These are phyloP conservation scores for Cherax destructor DNA, from an alignment of 1,140 invertebrate species.

Conservation along the genomic window DNA sequence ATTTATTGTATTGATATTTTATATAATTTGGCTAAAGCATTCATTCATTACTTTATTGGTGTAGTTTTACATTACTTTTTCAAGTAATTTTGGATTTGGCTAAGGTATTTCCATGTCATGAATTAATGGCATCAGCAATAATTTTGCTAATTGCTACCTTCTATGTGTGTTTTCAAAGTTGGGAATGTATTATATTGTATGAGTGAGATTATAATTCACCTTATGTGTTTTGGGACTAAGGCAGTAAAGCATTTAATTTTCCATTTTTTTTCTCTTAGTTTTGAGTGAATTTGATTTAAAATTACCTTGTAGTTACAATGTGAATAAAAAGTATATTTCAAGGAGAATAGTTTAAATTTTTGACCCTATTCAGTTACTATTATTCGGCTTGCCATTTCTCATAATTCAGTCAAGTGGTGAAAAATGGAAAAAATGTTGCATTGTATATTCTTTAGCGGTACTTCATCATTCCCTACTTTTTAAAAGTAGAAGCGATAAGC, in stretches of 20 bases:
- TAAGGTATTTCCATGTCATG: neutral
- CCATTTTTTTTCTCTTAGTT: neutral
- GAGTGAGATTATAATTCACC: neutral
- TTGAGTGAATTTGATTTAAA: slow-evolving; percentile 15
- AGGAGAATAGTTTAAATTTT: slow-evolving; percentile 2
- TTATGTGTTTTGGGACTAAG: neutral
- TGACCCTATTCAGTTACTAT: neutral
- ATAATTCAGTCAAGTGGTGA: too few species aligned
- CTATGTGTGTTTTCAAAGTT: neutral
- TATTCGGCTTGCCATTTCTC: neutral
- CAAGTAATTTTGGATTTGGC: neutral
- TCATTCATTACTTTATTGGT: neutral
- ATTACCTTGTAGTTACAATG: slow-evolving; percentile 25
- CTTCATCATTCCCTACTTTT: too few species aligned
- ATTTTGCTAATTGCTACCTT: neutral
- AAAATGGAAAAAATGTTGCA: too few species aligned
- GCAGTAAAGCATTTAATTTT: neutral
- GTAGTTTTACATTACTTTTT: neutral
- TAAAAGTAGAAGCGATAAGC: neutral
- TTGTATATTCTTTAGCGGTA: too few species aligned
- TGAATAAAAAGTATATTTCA: slow-evolving; percentile 50
- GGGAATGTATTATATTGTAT: neutral
- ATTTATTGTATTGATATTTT: neutral
- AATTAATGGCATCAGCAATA: neutral
- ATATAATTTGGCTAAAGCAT: neutral